Evolutionary conservation across 2,113 vertebrate genomes (phyloP).

Genomic region (Brachionichthys hirsutus): DNA sequence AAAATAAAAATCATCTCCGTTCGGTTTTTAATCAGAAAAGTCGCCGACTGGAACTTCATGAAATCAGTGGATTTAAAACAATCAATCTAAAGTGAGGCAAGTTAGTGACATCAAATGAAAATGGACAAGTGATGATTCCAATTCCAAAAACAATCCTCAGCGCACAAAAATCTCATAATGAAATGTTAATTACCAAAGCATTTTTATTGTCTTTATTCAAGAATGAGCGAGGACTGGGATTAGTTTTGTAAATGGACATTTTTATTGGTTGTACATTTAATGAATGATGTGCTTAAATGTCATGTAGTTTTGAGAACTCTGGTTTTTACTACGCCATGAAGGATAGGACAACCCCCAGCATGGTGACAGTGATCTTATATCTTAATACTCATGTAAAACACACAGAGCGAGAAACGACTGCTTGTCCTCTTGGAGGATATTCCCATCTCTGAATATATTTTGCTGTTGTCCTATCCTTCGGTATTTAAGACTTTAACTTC

Average conservation of each 20-base stretch:
- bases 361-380: not conserved
- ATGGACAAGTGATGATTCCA: not conserved
- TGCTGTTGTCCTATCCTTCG: constrained; percentile 27
- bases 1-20: too few species aligned
- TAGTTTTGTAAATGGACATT: constrained; percentile 13
- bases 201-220: not conserved
- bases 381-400: too few species aligned
- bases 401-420: too few species aligned
- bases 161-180: not conserved
- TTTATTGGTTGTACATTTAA: not conserved
- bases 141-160: constrained; percentile 24
- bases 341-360: constrained; percentile 20
- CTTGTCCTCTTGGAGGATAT: too few species aligned
- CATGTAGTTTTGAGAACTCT: not conserved
- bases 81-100: not conserved
- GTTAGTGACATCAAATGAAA: too few species aligned
- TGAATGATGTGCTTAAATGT: not conserved
- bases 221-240: not conserved
- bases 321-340: not conserved
- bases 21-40: constrained; percentile 2
- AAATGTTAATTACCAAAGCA: not conserved
- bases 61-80: not conserved
- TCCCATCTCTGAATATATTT: too few species aligned
- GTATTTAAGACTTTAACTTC: not conserved
- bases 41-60: constrained; percentile 37